Evolutionary conservation across 2,888 invertebrate species (phyloP), one percentile per base, ranked within the genome.

Genomic region (Hemaris fuciformis): DNA sequence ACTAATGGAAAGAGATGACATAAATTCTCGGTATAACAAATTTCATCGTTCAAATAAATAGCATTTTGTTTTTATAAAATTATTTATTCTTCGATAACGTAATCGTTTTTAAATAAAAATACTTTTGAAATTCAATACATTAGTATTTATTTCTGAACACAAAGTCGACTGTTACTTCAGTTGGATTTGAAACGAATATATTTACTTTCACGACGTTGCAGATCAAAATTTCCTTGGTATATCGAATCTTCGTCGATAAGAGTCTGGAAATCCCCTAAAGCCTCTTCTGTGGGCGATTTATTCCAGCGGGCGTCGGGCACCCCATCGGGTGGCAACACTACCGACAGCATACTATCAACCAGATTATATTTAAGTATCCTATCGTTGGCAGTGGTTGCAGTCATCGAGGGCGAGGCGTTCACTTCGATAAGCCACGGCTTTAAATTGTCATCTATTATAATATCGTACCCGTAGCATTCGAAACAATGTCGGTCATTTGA

Each of bases 381-480:
- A 86, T 98, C 98, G 80, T 97, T 98, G 0, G 96, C 96, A 0
- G 98, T 98, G 0, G 98, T 98, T 1, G 98, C 97, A 3, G 97
- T 96, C 72, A 98, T 88, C 0, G 98, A 98, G 0, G 98, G 98
- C 2, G 98, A 98, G 3, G 98, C 98, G 83, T 99, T 99, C 48
- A 97, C 97, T 91, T 98, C 98, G 67, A 98, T 96, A 48, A 98
- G 92, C 97, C 98, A 98, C 0, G 98, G 98, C 84, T 98, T 98
- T 56, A 98, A 89, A 77, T 96, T 96, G 80, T 97, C 96, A 84
- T 98, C 98, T 71, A 98, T 98, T 71, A 98, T 98, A 61, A 98
- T 98, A 79, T 98, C 98, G 83, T 97, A 98, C 60, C 98, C 98
- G 79, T 98, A 98, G 78, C 98, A 98, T 85, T 97, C 97, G 83